These are phyloP conservation scores for Melinaea menophilus DNA, from an alignment of 2,888 invertebrate species.

Conservation along the genomic window DNA sequence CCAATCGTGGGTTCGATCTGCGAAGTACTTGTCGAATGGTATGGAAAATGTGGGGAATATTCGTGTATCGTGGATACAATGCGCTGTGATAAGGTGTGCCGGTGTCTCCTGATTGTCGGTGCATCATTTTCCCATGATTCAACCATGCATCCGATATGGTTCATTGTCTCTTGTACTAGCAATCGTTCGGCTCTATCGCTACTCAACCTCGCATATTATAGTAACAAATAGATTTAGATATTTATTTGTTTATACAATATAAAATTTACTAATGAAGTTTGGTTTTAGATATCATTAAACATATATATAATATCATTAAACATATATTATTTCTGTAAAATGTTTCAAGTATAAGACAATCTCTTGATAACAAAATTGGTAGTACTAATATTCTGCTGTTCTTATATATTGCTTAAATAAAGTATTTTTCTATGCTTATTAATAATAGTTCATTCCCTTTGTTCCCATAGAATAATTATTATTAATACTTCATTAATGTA, in stretches of 20 bases:
- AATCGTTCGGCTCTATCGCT: slow-evolving; percentile 25
- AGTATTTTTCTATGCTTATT: too few relatives aligned
- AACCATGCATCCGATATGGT: slow-evolving; percentile 48
- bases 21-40: slow-evolving; percentile 55
- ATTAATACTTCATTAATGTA: not conserved
- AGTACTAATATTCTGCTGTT: too few relatives aligned
- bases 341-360: too few relatives aligned
- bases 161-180: slow-evolving; percentile 44
- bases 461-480: too few relatives aligned
- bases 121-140: slow-evolving; percentile 69
- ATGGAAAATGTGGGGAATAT: slow-evolving; percentile 56
- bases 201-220: slow-evolving; percentile 11
- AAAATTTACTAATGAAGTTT: too few relatives aligned
- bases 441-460: too few relatives aligned
- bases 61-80: slow-evolving; percentile 49
- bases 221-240: slow-evolving; percentile 9
- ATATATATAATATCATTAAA: too few relatives aligned
- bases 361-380: too few relatives aligned
- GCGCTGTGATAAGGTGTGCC: slow-evolving; percentile 51
- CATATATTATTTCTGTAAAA: too few relatives aligned
- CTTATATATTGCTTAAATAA: too few relatives aligned
- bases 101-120: slow-evolving; percentile 46
- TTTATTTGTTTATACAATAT: too few relatives aligned
- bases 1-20: slow-evolving; percentile 59
- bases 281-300: too few relatives aligned